Evolutionary conservation across 2,888 invertebrate genomes (phyloP).

Genomic region (Rosalia funebris): DNA sequence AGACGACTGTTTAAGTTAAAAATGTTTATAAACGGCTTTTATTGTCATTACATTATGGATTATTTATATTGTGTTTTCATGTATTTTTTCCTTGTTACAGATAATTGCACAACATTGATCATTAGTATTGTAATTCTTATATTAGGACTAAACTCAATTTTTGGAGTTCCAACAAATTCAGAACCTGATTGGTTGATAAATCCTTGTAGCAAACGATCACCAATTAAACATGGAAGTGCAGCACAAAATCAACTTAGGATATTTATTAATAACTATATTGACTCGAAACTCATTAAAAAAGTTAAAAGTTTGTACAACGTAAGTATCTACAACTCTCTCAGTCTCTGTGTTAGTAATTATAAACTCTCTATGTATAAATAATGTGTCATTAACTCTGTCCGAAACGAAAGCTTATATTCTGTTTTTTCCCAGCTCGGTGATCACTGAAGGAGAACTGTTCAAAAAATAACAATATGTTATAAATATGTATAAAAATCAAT

Average conservation of each 20-base stretch:
- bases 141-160: constrained; percentile 33
- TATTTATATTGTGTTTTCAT: no score
- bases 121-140: constrained; percentile 35
- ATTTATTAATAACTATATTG: constrained; percentile 42
- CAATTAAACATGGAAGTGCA: constrained; percentile 45
- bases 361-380: no score
- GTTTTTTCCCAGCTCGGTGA: constrained; percentile 21
- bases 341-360: no score
- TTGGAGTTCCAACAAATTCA: constrained; percentile 35
- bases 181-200: constrained; percentile 45
- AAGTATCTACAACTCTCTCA: constrained; percentile 25
- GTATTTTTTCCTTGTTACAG: constrained; percentile 35
- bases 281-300: constrained; percentile 35
- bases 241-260: constrained; percentile 43
- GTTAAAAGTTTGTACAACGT: constrained; percentile 41
- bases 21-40: no score
- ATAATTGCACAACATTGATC: constrained; percentile 38
- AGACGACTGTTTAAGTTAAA: no score
- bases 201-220: constrained; percentile 45
- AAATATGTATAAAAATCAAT: no score
- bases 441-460: constrained; percentile 39
- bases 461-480: constrained; percentile 36
- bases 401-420: no score
- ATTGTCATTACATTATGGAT: no score
- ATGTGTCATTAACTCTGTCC: no score